Evolutionary conservation across 2,113 vertebrate genomes (phyloP).

Genomic region (Clarias gariepinus): DNA sequence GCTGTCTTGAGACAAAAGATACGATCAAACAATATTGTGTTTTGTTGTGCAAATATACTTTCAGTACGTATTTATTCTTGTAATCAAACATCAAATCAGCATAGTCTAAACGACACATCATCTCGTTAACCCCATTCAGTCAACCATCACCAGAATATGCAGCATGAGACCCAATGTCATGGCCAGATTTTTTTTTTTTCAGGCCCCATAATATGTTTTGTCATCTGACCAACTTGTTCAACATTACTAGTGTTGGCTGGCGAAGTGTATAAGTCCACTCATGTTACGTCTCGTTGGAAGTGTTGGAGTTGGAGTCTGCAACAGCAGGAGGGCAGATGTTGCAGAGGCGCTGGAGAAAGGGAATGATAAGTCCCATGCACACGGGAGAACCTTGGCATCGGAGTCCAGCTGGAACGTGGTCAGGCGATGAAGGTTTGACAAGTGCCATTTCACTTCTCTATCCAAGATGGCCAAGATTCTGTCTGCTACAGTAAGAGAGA

Average conservation of each 20-base stretch:
- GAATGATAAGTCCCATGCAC: slow-evolving; percentile 37
- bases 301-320: slow-evolving; percentile 16
- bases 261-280: slow-evolving; percentile 26
- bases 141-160: slow-evolving; percentile 50
- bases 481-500: slow-evolving; percentile 18
- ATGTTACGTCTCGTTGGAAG: slow-evolving; percentile 21
- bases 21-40: slow-evolving; percentile 57
- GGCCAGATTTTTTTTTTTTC: not conserved
- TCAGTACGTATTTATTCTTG: slow-evolving; percentile 65
- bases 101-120: slow-evolving; percentile 62
- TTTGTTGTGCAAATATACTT: slow-evolving; percentile 62
- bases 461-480: slow-evolving; percentile 33
- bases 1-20: slow-evolving; percentile 59
- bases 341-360: slow-evolving; percentile 13
- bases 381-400: slow-evolving; percentile 33
- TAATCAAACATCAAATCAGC: slow-evolving; percentile 34
- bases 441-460: slow-evolving; percentile 56
- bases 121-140: slow-evolving; percentile 53
- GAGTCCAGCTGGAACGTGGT: slow-evolving; percentile 52
- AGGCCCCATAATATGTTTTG: slow-evolving; percentile 58
- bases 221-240: slow-evolving; percentile 61
- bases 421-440: slow-evolving; percentile 62
- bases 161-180: slow-evolving; percentile 37
- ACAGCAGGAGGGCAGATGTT: slow-evolving; percentile 49
- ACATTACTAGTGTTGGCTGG: slow-evolving; percentile 59